phyloP scores from a whole-genome alignment of 2,888 invertebrate genomes.

The Nomada flava region DNA sequence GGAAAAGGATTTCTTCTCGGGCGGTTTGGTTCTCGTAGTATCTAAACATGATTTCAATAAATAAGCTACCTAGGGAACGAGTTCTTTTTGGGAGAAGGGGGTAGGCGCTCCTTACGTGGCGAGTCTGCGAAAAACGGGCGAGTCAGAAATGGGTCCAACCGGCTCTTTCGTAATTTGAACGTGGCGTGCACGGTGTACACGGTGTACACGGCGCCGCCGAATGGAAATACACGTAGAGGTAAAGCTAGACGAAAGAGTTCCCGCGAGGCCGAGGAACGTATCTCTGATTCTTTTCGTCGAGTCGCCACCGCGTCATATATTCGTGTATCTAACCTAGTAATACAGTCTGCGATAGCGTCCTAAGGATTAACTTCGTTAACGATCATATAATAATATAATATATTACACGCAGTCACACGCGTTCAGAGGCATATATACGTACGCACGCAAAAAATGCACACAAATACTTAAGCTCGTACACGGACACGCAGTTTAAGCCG shows the following conservation, averaged over 20 bases:
- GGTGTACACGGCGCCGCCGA: slow-evolving; percentile 2
- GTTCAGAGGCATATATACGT: slow-evolving; percentile 66
- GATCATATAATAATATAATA: slow-evolving; percentile 74
- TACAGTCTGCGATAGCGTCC: slow-evolving; percentile 82
- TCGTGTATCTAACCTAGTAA: slow-evolving; percentile 78
- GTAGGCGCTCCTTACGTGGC: slow-evolving; percentile 78
- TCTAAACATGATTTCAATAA: slow-evolving; percentile 82
- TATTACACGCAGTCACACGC: slow-evolving; percentile 82
- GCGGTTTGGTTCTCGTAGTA: slow-evolving; percentile 70
- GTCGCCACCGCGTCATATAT: slow-evolving; percentile 78
- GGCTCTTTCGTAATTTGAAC: neutral
- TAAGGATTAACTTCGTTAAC: slow-evolving; percentile 80
- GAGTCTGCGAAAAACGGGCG: slow-evolving; percentile 71
- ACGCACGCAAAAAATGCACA: slow-evolving; percentile 69
- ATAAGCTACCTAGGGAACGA: slow-evolving; percentile 83
- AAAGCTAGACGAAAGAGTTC: slow-evolving; percentile 35
- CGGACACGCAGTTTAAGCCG: slow-evolving; percentile 69
- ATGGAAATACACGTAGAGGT: slow-evolving; percentile 21
- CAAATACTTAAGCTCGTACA: slow-evolving; percentile 65
- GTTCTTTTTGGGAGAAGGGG: slow-evolving; percentile 72
- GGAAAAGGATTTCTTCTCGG: slow-evolving; percentile 57
- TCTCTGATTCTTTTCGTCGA: slow-evolving; percentile 60
- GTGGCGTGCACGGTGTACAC: neutral
- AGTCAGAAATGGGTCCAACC: slow-evolving; percentile 38
- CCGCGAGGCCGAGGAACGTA: slow-evolving; percentile 13